Conservation (phyloP, 2,113 vertebrate species). For the Sturnira hondurensis region DNA sequence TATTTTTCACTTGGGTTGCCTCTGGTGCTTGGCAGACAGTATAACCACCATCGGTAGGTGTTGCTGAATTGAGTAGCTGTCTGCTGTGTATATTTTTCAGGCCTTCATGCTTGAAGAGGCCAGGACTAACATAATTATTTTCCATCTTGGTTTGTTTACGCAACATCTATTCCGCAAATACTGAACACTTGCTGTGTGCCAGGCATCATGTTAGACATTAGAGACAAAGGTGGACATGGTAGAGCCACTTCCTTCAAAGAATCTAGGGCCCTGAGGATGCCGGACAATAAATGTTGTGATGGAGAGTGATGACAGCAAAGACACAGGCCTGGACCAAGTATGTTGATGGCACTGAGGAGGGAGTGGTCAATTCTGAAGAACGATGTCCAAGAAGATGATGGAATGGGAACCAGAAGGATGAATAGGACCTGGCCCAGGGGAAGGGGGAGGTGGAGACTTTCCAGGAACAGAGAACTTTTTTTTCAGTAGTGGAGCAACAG, state of each 20-base stretch:
- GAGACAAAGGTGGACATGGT: not conserved
- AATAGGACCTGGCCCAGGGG: not conserved
- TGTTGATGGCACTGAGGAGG: not conserved
- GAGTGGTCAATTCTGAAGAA: not conserved
- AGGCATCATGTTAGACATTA: not conserved
- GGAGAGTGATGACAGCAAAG: not conserved
- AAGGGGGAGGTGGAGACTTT: not conserved
- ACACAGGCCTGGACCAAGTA: not conserved
- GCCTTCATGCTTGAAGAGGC: slow-evolving; percentile 10
- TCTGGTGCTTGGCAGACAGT: slow-evolving; percentile 19
- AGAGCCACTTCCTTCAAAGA: not conserved
- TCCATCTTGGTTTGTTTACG: not conserved
- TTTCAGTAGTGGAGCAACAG: not conserved
- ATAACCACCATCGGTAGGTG: not conserved
- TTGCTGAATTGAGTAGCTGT: not conserved
- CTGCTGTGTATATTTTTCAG: not conserved
- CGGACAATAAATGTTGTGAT: not conserved
- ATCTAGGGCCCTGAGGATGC: not conserved
- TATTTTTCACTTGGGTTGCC: not conserved
- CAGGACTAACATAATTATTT: not conserved
- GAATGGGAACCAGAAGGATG: not conserved
- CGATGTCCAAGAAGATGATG: not conserved
- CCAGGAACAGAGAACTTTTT: not conserved
- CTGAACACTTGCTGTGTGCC: not conserved
- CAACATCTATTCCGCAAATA: not conserved